phyloP scores from a whole-genome alignment of 2,113 vertebrate genomes.

The Dascyllus trimaculatus region DNA sequence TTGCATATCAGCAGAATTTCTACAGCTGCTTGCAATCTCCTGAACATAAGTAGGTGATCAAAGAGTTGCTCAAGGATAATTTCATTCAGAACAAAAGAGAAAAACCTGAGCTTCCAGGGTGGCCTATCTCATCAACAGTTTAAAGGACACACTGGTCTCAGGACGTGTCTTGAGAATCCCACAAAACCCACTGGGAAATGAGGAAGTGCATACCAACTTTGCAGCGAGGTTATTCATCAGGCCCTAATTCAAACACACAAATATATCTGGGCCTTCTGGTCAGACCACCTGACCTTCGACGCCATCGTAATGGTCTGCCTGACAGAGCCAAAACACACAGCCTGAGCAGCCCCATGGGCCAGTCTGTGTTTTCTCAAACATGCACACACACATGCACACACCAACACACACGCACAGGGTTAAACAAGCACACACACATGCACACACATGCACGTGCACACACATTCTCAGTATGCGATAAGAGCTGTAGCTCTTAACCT shows the following conservation, averaged over 20 bases:
- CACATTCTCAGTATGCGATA: slow-evolving; percentile 66
- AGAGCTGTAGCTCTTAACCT: slow-evolving; percentile 60
- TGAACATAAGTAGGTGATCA: slow-evolving; percentile 33
- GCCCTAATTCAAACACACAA: slow-evolving; percentile 47
- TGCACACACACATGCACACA: slow-evolving; percentile 20
- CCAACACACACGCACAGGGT: slow-evolving; percentile 19
- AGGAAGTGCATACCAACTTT: slow-evolving; percentile 28
- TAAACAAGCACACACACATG: slow-evolving; percentile 51
- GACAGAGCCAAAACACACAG: slow-evolving; percentile 77
- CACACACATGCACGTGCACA: slow-evolving; percentile 37
- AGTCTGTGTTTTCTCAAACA: slow-evolving; percentile 77
- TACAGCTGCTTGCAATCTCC: slow-evolving; percentile 41
- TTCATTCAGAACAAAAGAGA: slow-evolving; percentile 8
- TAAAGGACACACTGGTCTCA: neutral
- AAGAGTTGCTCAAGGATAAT: slow-evolving; percentile 31
- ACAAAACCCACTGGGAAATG: slow-evolving; percentile 21
- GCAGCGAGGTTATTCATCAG: slow-evolving; percentile 55
- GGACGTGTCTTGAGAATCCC: slow-evolving; percentile 27
- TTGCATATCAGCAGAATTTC: neutral
- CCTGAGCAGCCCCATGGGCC: slow-evolving; percentile 60
- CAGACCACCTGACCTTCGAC: slow-evolving; percentile 72
- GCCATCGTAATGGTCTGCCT: slow-evolving; percentile 65
- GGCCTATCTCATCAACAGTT: slow-evolving; percentile 24
- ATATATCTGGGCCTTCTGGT: slow-evolving; percentile 58
- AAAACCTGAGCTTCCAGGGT: slow-evolving; percentile 25